Evolutionary conservation across 2,888 invertebrate species (phyloP).

Genomic region (Willowsia nigromaculata): DNA sequence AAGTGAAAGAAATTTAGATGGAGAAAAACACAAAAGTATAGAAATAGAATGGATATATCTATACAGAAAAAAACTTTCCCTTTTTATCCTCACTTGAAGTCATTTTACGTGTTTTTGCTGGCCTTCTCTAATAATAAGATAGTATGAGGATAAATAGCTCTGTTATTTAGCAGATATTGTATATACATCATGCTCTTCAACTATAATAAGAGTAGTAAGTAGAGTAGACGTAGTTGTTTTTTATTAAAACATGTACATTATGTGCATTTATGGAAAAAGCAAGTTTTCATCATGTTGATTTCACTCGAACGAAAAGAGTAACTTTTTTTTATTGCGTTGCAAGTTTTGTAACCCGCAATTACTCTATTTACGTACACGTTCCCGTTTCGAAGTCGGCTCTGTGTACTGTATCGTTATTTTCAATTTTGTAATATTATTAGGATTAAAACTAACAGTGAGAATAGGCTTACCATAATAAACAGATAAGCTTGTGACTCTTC

Average conservation of each 20-base stretch:
- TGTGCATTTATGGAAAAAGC: neutral
- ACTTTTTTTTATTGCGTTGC: neutral
- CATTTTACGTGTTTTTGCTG: neutral
- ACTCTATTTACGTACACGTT: neutral
- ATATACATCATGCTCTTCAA: too few relatives aligned
- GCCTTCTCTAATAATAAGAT: neutral
- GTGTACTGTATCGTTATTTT: neutral
- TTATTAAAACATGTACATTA: neutral
- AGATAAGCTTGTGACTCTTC: slow-evolving; percentile 26
- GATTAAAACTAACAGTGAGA: neutral
- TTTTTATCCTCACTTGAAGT: neutral
- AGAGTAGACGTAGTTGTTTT: too few relatives aligned
- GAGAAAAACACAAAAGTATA: neutral
- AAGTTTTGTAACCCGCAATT: neutral
- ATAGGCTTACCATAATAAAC: neutral
- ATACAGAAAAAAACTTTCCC: neutral
- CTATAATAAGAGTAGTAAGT: too few relatives aligned
- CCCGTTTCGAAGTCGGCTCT: neutral
- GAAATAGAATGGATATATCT: neutral
- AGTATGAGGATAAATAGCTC: neutral
- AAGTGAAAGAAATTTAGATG: neutral
- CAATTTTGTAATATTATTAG: neutral
- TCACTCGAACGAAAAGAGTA: neutral
- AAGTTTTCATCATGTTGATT: slow-evolving; percentile 23
- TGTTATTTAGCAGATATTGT: neutral